phyloP scores from a whole-genome alignment of 2,888 invertebrate species.

The Trachelus stipa region DNA sequence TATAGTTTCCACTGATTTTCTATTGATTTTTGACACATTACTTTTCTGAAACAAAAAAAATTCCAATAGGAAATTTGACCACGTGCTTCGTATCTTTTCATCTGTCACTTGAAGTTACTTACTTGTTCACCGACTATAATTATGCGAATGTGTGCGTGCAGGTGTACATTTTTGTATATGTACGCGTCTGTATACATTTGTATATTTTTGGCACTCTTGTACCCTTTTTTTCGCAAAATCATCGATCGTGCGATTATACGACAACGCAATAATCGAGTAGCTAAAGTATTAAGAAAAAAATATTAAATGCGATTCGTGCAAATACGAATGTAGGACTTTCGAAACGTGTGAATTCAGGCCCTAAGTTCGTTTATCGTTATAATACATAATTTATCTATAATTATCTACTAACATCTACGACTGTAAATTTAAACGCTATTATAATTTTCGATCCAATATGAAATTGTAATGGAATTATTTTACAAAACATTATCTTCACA shows the following conservation, averaged over 20 bases:
- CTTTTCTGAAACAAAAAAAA: too few species aligned
- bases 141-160: neutral
- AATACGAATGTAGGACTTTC: conserved; percentile 15
- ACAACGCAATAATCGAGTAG: neutral
- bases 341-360: conserved; percentile 44
- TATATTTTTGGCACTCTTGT: conserved; percentile 25
- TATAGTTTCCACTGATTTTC: too few species aligned
- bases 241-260: neutral
- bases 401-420: neutral
- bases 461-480: conserved; percentile 23
- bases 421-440: neutral
- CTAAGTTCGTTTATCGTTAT: conserved; percentile 46
- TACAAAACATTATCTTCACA: conserved; percentile 23
- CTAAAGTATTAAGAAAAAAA: neutral
- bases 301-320: conserved; percentile 15
- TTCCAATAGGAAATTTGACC: too few species aligned
- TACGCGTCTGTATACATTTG: conserved; percentile 37
- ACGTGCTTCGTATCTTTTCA: too few species aligned
- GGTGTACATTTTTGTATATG: neutral
- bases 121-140: too few species aligned
- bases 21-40: too few species aligned
- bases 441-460: conserved; percentile 16
- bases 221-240: conserved; percentile 12
- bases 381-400: neutral
- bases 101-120: too few species aligned